phyloP scores from a whole-genome alignment of 2,888 invertebrate species.

The Theodoxus fluviatilis region DNA sequence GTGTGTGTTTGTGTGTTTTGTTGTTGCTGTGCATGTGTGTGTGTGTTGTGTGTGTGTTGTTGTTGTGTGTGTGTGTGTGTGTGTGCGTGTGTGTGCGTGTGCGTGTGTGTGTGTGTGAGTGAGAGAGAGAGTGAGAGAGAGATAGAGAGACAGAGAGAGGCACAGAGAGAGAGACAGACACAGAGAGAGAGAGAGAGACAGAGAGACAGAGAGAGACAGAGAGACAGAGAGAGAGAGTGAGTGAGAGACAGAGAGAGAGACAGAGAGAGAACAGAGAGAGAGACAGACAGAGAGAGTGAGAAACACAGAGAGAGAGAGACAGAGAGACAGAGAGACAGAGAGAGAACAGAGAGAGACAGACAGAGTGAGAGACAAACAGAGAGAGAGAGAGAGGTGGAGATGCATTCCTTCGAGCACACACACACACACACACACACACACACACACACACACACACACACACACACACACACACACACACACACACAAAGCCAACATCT shows the following conservation, averaged over 20 bases:
- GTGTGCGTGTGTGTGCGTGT: too few relatives aligned
- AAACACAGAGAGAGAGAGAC: background rate
- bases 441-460: constrained; percentile 4
- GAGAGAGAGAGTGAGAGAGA: too few relatives aligned
- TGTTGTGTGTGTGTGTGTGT: too few relatives aligned
- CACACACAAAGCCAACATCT: background rate
- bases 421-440: background rate
- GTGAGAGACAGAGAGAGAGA: background rate
- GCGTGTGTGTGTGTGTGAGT: too few relatives aligned
- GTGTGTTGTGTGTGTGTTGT: too few relatives aligned
- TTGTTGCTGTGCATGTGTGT: too few relatives aligned
- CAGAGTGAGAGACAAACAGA: background rate
- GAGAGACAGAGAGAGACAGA: background rate
- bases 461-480: background rate
- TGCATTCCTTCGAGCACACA: background rate
- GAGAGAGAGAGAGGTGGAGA: background rate
- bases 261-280: background rate
- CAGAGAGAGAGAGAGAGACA: background rate
- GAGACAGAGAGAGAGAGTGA: background rate
- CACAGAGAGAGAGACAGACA: too few relatives aligned
- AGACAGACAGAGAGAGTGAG: background rate
- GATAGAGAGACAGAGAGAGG: too few relatives aligned
- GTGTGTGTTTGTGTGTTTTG: too few relatives aligned
- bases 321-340: background rate
- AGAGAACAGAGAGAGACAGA: background rate